Percentiles rank a stretch among this genome's conserved stretches.
phyloP scores from a whole-genome alignment of 1,140 invertebrate genomes.

The Drosophila pachea region DNA sequence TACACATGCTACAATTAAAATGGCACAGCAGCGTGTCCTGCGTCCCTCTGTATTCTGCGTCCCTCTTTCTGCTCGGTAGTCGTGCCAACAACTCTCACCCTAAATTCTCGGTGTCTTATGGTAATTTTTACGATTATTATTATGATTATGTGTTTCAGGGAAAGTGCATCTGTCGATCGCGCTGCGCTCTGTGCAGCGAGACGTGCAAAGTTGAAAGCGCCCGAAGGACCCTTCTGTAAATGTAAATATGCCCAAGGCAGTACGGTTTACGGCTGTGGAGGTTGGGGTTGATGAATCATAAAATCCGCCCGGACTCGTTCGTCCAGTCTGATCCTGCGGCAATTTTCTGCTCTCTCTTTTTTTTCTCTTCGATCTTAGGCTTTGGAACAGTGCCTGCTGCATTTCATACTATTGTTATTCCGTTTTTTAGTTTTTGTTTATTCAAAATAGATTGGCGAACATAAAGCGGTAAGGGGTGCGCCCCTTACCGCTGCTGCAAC shows the following conservation, averaged over 20 bases:
- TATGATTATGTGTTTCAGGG: conserved; percentile 56
- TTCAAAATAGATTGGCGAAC: conserved; percentile 16
- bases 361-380: not conserved
- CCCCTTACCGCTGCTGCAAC: conserved; percentile 8
- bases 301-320: not conserved
- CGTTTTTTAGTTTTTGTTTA: conserved; percentile 31
- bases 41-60: conserved; percentile 13
- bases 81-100: not conserved
- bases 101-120: conserved; percentile 55
- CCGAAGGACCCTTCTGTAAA: conserved; percentile 57
- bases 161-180: conserved; percentile 65
- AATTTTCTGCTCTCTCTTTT: not conserved
- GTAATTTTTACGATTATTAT: conserved; percentile 69
- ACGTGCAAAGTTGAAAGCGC: conserved; percentile 71
- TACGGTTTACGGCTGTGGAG: not conserved
- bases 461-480: conserved; percentile 31
- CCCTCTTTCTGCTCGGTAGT: conserved; percentile 14
- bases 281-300: conserved; percentile 26
- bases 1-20: conserved; percentile 71
- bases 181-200: conserved; percentile 49
- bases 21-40: conserved; percentile 43
- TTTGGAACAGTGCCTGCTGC: conserved; percentile 18
- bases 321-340: conserved; percentile 1
- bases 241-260: conserved; percentile 16
- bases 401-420: not conserved